Conservation (phyloP, 2,797 vertebrate species). For the Phoeniculus purpureus region DNA sequence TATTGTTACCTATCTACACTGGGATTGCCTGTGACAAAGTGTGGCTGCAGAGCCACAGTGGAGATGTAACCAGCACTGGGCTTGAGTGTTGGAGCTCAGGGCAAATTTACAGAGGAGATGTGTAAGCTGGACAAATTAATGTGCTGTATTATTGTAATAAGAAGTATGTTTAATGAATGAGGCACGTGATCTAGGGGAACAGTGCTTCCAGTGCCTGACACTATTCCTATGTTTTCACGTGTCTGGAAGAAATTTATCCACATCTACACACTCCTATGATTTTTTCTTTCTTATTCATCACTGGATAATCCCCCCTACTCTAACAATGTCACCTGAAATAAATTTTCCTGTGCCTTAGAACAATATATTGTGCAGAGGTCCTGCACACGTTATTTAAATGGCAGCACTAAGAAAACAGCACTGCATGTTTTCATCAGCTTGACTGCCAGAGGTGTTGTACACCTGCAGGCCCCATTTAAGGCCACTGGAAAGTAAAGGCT, state of each 20-base stretch:
- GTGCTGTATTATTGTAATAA: not conserved
- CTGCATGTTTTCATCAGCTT: not conserved
- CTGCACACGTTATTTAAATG: constrained; percentile 12
- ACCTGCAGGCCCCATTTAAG: not conserved
- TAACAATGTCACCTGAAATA: not conserved
- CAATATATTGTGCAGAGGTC: not conserved
- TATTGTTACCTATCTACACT: not conserved
- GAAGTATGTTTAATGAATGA: not conserved
- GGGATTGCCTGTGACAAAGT: not conserved
- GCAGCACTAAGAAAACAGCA: not conserved
- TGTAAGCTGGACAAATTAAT: not conserved
- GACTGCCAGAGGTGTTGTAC: not conserved
- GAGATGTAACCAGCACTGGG: not conserved
- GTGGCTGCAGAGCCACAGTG: not conserved
- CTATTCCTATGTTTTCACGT: not conserved
- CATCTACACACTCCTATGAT: not conserved
- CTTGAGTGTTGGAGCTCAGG: not conserved
- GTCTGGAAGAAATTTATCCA: not conserved
- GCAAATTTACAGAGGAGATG: not conserved
- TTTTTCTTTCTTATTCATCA: not conserved
- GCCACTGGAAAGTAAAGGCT: constrained; percentile 45
- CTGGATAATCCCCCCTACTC: not conserved
- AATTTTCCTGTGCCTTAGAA: constrained; percentile 8
- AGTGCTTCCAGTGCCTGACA: not conserved
- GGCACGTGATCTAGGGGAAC: not conserved